Evolutionary conservation across 1,140 invertebrate genomes (phyloP).

Genomic region (Harpegnathos saltator): DNA sequence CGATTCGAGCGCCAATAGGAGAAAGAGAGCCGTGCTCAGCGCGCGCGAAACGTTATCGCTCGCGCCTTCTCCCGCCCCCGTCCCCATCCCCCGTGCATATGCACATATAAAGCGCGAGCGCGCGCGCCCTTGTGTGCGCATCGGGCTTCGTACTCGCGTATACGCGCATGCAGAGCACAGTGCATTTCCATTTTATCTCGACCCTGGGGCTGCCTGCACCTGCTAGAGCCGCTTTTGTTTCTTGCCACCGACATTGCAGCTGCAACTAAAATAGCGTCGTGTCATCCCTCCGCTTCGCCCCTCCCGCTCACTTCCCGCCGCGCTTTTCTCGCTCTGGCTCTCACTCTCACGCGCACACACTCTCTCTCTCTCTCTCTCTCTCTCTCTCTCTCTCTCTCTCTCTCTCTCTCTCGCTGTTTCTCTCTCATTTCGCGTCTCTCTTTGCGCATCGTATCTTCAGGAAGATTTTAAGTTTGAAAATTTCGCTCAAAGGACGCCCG

Average conservation of each 20-base stretch:
- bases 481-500: neutral
- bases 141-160: slow-evolving; percentile 16
- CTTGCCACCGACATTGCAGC: slow-evolving; percentile 71
- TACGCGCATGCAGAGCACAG: slow-evolving; percentile 24
- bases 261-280: slow-evolving; percentile 37
- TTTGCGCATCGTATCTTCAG: slow-evolving; percentile 10
- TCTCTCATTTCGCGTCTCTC: neutral
- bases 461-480: neutral
- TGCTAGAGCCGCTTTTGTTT: slow-evolving; percentile 74
- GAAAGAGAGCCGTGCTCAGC: neutral
- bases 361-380: neutral
- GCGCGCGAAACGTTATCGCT: slow-evolving; percentile 47
- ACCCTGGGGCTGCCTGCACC: slow-evolving; percentile 43
- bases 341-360: no score
- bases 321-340: no score
- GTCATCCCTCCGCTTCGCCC: slow-evolving; percentile 6
- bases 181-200: slow-evolving; percentile 78
- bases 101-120: slow-evolving; percentile 19
- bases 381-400: neutral
- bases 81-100: no score
- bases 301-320: neutral
- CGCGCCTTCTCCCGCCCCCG: no score
- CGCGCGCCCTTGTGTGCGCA: slow-evolving; percentile 22
- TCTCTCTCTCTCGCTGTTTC: no score
- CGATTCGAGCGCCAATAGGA: slow-evolving; percentile 53